Evolutionary conservation across 2,888 invertebrate genomes (phyloP).

Genomic region (Mactromeris polynyma): DNA sequence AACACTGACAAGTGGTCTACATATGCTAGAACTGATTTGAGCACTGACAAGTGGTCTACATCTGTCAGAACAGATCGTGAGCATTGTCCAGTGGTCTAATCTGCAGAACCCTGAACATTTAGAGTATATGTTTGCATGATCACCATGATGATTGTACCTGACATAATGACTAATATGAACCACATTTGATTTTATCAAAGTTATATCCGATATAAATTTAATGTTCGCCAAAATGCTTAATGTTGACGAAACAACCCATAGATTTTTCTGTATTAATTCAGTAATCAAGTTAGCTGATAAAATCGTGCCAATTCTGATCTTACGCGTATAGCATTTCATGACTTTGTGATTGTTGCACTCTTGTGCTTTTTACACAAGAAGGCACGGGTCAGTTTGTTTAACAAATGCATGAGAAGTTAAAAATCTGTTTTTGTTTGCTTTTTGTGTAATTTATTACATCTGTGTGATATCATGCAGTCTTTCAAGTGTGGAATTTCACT

Average conservation of each 20-base stretch:
- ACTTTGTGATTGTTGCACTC: neutral
- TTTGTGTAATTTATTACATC: conserved; percentile 11
- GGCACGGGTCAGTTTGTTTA: conserved; percentile 32
- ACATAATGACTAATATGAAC: too few relatives aligned
- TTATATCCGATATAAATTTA: neutral
- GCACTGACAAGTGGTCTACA: too few relatives aligned
- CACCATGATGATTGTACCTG: too few relatives aligned
- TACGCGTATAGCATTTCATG: neutral
- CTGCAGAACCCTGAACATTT: too few relatives aligned
- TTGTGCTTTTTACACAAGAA: conserved; percentile 11
- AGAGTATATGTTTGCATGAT: too few relatives aligned
- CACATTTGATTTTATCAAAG: neutral
- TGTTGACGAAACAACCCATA: conserved; percentile 5
- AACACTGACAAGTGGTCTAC: too few relatives aligned
- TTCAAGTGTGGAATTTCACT: neutral
- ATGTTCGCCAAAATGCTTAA: neutral
- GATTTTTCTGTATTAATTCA: neutral
- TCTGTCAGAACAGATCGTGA: too few relatives aligned
- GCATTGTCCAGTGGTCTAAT: too few relatives aligned
- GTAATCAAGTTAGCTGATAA: neutral
- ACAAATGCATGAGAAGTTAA: conserved; percentile 13
- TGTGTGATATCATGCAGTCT: conserved; percentile 1
- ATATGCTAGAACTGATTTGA: too few relatives aligned
- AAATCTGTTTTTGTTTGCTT: conserved; percentile 12
- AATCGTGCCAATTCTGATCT: neutral